Percentiles rank a stretch among this genome's conserved stretches.
phyloP scores from a whole-genome alignment of 2,797 vertebrate genomes.

The Hippoglossus hippoglossus region DNA sequence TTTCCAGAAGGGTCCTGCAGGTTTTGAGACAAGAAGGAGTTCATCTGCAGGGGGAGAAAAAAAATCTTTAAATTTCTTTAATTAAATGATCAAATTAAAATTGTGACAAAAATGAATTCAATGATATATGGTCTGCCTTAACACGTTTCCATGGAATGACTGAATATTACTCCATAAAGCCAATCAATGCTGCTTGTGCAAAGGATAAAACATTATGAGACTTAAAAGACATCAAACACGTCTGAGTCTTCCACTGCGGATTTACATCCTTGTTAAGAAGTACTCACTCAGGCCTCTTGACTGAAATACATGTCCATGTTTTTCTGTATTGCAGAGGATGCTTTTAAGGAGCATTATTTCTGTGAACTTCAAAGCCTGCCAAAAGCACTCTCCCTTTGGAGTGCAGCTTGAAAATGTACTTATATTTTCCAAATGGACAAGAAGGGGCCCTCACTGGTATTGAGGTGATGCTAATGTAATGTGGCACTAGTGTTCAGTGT shows the following conservation, averaged over 20 bases:
- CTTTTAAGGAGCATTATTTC: constrained; percentile 87
- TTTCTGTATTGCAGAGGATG: constrained; percentile 75
- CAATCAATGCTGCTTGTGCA: constrained; percentile 12
- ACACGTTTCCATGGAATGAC: constrained; percentile 13
- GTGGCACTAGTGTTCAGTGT: constrained; percentile 57
- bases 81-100: constrained; percentile 1
- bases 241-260: constrained; percentile 47
- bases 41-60: constrained; percentile 1
- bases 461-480: constrained; percentile 82
- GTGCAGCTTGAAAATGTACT: constrained; percentile 83
- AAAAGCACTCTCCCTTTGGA: constrained; percentile 83
- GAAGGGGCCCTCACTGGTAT: constrained; percentile 78
- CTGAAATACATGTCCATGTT: constrained; percentile 76
- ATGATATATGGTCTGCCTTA: not conserved
- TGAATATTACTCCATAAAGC: constrained; percentile 3
- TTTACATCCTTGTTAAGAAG: constrained; percentile 73
- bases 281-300: constrained; percentile 65
- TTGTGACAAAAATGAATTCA: not conserved
- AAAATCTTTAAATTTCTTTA: not conserved
- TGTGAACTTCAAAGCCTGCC: constrained; percentile 84
- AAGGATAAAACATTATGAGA: constrained; percentile 27
- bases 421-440: constrained; percentile 86
- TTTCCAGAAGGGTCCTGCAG: constrained; percentile 34
- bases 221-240: constrained; percentile 66
- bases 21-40: constrained; percentile 35